phyloP scores from a whole-genome alignment of 2,797 vertebrate genomes.

The Gambelia wislizenii region DNA sequence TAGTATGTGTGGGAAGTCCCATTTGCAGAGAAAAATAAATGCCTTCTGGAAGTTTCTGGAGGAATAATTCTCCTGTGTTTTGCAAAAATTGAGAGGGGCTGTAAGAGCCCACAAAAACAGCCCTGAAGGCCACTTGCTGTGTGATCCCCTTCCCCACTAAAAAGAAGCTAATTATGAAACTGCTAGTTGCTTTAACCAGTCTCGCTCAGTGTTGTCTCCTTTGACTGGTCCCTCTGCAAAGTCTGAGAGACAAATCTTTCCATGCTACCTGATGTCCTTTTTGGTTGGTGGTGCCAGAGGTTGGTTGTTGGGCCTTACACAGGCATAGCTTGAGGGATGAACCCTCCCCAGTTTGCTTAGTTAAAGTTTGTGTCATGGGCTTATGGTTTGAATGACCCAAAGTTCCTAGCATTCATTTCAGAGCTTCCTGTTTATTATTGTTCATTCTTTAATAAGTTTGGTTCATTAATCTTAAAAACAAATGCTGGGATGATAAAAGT shows the following conservation, averaged over 20 bases:
- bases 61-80: too few species aligned
- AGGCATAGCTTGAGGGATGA: not conserved
- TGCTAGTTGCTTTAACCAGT: not conserved
- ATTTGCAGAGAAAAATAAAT: too few species aligned
- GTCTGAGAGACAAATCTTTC: not conserved
- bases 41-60: too few species aligned
- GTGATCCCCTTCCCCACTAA: not conserved
- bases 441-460: not conserved
- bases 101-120: too few species aligned
- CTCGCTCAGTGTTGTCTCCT: not conserved
- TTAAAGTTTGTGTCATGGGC: not conserved
- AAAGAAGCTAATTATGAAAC: not conserved
- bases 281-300: not conserved
- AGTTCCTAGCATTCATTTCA: not conserved
- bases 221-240: not conserved
- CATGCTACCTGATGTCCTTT: not conserved
- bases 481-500: conserved; percentile 2
- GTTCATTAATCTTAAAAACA: not conserved
- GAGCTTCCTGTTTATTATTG: not conserved
- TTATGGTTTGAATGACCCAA: not conserved
- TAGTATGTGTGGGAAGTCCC: too few species aligned
- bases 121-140: too few species aligned
- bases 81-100: too few species aligned
- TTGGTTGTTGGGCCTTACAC: not conserved
- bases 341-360: not conserved